These are phyloP conservation scores for Merops nubicus DNA, from an alignment of 2,113 vertebrate genomes.

Conservation along the genomic window DNA sequence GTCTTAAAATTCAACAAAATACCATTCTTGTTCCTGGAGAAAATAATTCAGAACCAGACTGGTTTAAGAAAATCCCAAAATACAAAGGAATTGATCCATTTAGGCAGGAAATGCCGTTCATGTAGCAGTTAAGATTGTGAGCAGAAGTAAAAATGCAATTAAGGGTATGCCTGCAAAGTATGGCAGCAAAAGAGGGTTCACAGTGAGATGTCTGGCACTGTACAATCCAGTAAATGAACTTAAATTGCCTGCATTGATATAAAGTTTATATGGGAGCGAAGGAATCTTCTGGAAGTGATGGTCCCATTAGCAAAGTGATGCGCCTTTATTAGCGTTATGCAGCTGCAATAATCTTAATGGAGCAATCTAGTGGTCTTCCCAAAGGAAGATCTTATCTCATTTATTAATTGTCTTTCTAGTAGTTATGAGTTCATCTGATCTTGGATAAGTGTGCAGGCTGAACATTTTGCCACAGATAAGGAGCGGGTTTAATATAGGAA, in stretches of 20 bases:
- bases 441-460: not conserved
- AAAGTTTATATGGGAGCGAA: slow-evolving; percentile 21
- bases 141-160: not conserved
- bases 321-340: slow-evolving; percentile 42
- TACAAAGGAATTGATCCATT: not conserved
- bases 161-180: not conserved
- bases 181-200: not conserved
- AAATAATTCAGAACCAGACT: not conserved
- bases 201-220: not conserved
- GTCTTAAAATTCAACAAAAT: not conserved
- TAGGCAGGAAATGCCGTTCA: not conserved
- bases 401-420: slow-evolving; percentile 65
- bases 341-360: slow-evolving; percentile 61
- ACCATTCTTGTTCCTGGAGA: not conserved
- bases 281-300: slow-evolving; percentile 48
- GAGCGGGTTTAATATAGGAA: not conserved
- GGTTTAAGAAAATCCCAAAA: not conserved
- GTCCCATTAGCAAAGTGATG: slow-evolving; percentile 22
- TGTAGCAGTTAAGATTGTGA: not conserved
- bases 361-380: slow-evolving; percentile 54
- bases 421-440: slow-evolving; percentile 55
- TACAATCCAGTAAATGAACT: not conserved
- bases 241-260: slow-evolving; percentile 10
- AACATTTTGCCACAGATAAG: not conserved
- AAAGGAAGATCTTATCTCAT: slow-evolving; percentile 61